These are phyloP conservation scores for Cotesia glomerata DNA, from an alignment of 1,140 invertebrate species.

Conservation along the genomic window DNA sequence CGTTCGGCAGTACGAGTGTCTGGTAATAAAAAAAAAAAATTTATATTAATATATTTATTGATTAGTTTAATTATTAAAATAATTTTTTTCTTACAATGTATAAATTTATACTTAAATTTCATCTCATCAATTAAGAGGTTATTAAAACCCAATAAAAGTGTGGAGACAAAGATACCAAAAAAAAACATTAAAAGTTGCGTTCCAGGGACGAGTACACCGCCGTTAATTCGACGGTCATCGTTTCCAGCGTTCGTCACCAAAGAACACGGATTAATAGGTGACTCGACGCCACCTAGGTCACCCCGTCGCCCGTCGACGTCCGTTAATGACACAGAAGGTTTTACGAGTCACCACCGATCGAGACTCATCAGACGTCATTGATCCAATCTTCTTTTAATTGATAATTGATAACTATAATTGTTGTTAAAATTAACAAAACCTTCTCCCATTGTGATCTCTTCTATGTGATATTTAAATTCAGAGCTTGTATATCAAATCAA, in stretches of 20 bases:
- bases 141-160: not conserved
- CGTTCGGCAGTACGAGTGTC: slow-evolving; percentile 44
- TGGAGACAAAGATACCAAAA: not conserved
- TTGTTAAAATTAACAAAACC: not conserved
- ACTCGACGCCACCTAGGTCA: slow-evolving; percentile 38
- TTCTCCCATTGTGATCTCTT: too few species aligned
- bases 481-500: too few species aligned
- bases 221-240: slow-evolving; percentile 50
- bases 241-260: slow-evolving; percentile 45
- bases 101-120: not conserved
- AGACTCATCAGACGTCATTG: slow-evolving; percentile 45
- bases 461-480: too few species aligned
- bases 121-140: too few species aligned
- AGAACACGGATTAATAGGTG: slow-evolving; percentile 22
- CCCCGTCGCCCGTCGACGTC: slow-evolving; percentile 38
- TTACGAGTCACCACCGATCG: slow-evolving; percentile 42
- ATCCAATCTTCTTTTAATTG: not conserved
- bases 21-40: slow-evolving; percentile 36
- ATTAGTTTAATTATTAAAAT: not conserved
- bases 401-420: not conserved
- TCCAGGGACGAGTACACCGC: slow-evolving; percentile 45
- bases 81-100: not conserved
- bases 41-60: not conserved
- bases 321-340: slow-evolving; percentile 24
- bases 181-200: slow-evolving; percentile 25